A percentile compares a stretch with the other conserved stretches of the same genome.
phyloP scores from a whole-genome alignment of 2,888 invertebrate species.

The Microplitis manilae region DNA sequence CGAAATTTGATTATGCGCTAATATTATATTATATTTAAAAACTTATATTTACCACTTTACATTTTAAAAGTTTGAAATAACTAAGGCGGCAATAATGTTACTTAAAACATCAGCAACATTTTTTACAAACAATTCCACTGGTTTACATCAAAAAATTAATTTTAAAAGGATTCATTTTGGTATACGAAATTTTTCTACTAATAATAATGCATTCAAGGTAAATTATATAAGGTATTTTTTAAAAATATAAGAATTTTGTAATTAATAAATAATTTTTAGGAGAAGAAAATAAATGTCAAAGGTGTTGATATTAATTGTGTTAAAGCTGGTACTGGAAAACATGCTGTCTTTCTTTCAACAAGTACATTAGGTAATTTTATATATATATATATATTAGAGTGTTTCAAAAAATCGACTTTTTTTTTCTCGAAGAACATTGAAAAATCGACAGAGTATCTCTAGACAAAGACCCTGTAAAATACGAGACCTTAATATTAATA shows the following conservation, averaged over 20 bases:
- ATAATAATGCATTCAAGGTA: background rate
- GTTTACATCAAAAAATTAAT: background rate
- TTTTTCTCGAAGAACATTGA: too few species aligned
- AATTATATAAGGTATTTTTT: background rate
- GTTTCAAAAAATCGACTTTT: too few species aligned
- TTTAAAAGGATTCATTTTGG: background rate
- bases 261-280: slow-evolving; percentile 70
- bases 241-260: background rate
- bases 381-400: background rate
- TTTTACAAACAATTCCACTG: background rate
- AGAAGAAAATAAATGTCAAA: slow-evolving; percentile 77
- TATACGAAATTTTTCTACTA: background rate
- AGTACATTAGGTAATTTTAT: slow-evolving; percentile 79
- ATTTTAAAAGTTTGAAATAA: background rate
- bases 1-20: too few species aligned
- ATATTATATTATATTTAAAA: too few species aligned
- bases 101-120: background rate
- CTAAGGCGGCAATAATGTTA: background rate
- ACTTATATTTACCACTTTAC: background rate
- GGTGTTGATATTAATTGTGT: slow-evolving; percentile 77
- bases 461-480: too few species aligned
- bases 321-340: slow-evolving; percentile 74
- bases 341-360: slow-evolving; percentile 80
- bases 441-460: too few species aligned
- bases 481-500: too few species aligned